Conservation (phyloP, 2,888 invertebrate genomes). For the Sinhomidia bicolor region DNA sequence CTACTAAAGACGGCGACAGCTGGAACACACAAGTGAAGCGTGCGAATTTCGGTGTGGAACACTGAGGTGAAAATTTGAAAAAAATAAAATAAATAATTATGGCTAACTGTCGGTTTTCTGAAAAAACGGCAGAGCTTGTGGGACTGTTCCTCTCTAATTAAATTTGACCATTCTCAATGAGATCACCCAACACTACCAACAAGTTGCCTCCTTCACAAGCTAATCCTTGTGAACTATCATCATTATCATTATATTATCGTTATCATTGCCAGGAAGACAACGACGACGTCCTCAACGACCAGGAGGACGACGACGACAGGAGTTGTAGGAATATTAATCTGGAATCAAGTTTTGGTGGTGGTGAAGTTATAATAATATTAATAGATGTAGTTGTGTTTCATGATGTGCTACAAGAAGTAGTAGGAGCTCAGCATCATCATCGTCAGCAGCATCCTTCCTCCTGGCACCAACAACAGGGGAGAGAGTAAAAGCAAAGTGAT, state of each 20-base stretch:
- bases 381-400: conserved; percentile 27
- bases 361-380: conserved; percentile 39
- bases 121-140: conserved; percentile 18
- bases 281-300: neutral
- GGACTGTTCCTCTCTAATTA: conserved; percentile 13
- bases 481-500: conserved; percentile 37
- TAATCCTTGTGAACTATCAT: conserved; percentile 29
- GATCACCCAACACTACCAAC: conserved; percentile 56
- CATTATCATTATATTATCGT: neutral
- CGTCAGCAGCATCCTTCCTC: conserved; percentile 57
- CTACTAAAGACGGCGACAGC: conserved; percentile 74
- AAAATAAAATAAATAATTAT: conserved; percentile 55
- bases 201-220: conserved; percentile 66
- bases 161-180: conserved; percentile 58
- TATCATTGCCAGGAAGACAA: conserved; percentile 43
- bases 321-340: conserved; percentile 55
- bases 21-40: conserved; percentile 73
- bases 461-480: conserved; percentile 45
- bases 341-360: conserved; percentile 56
- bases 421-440: conserved; percentile 38
- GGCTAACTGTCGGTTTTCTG: conserved; percentile 55
- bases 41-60: conserved; percentile 74
- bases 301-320: conserved; percentile 50
- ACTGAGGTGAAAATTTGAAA: conserved; percentile 62
- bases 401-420: conserved; percentile 12